phyloP scores from a whole-genome alignment of 2,888 invertebrate species.

The Cyclophora punctaria region DNA sequence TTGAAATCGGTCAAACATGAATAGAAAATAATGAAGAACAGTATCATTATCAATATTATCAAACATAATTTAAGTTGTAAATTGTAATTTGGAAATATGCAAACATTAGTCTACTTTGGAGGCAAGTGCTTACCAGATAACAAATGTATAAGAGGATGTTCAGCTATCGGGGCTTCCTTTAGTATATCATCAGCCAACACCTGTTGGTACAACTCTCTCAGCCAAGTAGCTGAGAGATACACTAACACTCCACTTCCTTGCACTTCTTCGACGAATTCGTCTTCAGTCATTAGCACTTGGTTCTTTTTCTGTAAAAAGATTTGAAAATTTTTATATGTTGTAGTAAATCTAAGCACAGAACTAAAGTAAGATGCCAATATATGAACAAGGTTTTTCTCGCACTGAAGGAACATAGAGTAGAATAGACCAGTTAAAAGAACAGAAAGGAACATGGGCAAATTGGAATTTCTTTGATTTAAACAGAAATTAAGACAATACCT shows the following conservation, averaged over 20 bases:
- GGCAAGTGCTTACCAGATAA: slow-evolving; percentile 76
- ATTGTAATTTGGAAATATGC: neutral
- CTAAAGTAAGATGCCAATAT: too few relatives aligned
- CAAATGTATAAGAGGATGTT: slow-evolving; percentile 82
- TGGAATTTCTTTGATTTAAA: too few relatives aligned
- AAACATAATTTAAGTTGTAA: too few relatives aligned
- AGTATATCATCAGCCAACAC: slow-evolving; percentile 84
- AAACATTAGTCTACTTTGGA: neutral
- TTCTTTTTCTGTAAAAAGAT: slow-evolving; percentile 33
- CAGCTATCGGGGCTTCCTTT: slow-evolving; percentile 80
- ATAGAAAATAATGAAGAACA: neutral
- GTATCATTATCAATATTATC: neutral
- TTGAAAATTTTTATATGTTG: too few relatives aligned
- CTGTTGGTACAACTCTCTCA: slow-evolving; percentile 93
- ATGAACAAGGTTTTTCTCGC: too few relatives aligned
- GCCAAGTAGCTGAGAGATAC: slow-evolving; percentile 94
- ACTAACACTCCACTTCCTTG: slow-evolving; percentile 94
- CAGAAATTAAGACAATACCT: too few relatives aligned
- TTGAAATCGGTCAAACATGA: neutral
- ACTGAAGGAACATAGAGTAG: too few relatives aligned
- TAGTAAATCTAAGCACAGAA: too few relatives aligned
- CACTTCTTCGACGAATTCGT: slow-evolving; percentile 93
- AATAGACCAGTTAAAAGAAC: too few relatives aligned
- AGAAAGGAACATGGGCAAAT: too few relatives aligned
- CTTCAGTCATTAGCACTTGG: slow-evolving; percentile 81